Base-by-base conservation (phyloP, 2,797 vertebrate genomes). In the Antrozous pallidus region DNA sequence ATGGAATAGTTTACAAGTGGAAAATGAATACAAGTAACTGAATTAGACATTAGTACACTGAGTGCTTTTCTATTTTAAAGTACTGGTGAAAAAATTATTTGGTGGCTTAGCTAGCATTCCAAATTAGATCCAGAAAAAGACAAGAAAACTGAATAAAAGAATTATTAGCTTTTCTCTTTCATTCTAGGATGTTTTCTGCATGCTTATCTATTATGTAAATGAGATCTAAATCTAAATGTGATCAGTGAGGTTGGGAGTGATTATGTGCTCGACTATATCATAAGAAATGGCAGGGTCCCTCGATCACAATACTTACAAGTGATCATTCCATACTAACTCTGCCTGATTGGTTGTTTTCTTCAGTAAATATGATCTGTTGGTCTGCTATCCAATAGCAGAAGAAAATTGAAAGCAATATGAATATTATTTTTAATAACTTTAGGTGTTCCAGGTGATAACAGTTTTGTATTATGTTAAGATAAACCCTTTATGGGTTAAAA, bases 201-300 rank as follows among this genome's bases (percentile, higher is more conserved):
- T 96, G 93, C 51, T 97, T 97, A 90, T 77, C 83, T 94, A 94
- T 97, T 96, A 96, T 92, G 91, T 83, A 97, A 98, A 98, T 97
- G 70, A 97, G 85, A 96, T 96, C 73, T 92, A 97, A 98, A 97
- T 97, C 96, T 98, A 97, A 98, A 95, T 92, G 49, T 95, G 92
- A 97, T 97, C 94, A 96, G 70, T 51, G 17, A 92, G 67, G 63
- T 97, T 97, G 91, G 79, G 96, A 96, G 33, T 33, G 82, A 96
- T 96, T 96, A 94, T 83, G 22, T 88, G 94, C 92, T 97, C 73
- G 94, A 42, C 73, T 74, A 91, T 47, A 40, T 80, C 90, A 97
- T 87, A 97, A 96, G 38, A 94, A 97, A 97, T 33, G 42, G 17
- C 77, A 95, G 85, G 94, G 45, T 96, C 65, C 69, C 78, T 54